A percentile compares a stretch with the other conserved stretches of the same genome.
These are phyloP conservation scores for Nineta flava DNA, from an alignment of 2,888 invertebrate genomes.

Conservation along the genomic window DNA sequence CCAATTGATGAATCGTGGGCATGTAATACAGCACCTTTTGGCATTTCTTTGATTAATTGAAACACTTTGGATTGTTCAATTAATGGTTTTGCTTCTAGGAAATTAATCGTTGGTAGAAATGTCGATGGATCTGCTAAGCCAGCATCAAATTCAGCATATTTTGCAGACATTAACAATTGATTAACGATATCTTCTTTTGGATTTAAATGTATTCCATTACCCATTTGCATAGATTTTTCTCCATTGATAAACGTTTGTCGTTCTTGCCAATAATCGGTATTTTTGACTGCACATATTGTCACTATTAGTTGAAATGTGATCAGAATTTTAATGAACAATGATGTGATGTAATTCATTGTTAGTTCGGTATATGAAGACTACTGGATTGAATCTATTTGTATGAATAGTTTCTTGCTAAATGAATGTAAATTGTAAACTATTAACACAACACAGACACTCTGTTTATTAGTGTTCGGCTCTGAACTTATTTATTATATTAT, in stretches of 20 bases:
- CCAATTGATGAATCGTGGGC: slow-evolving; percentile 49
- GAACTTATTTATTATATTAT: too few relatives aligned
- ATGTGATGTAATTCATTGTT: too few relatives aligned
- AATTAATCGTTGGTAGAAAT: slow-evolving; percentile 49
- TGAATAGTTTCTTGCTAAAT: too few relatives aligned
- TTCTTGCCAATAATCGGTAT: slow-evolving; percentile 15
- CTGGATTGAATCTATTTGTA: too few relatives aligned
- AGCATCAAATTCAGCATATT: slow-evolving; percentile 18
- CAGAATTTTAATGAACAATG: too few relatives aligned
- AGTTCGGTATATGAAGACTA: too few relatives aligned
- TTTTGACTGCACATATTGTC: not conserved
- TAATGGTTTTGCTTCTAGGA: slow-evolving; percentile 39
- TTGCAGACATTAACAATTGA: slow-evolving; percentile 17
- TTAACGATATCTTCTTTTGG: slow-evolving; percentile 19
- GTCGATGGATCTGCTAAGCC: slow-evolving; percentile 14
- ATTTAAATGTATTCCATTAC: slow-evolving; percentile 17
- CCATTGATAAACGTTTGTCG: slow-evolving; percentile 13
- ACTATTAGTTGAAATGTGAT: too few relatives aligned
- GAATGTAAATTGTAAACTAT: too few relatives aligned
- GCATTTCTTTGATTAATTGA: slow-evolving; percentile 46
- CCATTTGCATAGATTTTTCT: slow-evolving; percentile 14
- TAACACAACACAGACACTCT: too few relatives aligned
- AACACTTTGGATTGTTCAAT: slow-evolving; percentile 49
- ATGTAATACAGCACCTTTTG: slow-evolving; percentile 60
- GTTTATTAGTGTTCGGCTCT: too few relatives aligned